phyloP scores from a whole-genome alignment of 2,113 vertebrate genomes.

The Uria aalge region DNA sequence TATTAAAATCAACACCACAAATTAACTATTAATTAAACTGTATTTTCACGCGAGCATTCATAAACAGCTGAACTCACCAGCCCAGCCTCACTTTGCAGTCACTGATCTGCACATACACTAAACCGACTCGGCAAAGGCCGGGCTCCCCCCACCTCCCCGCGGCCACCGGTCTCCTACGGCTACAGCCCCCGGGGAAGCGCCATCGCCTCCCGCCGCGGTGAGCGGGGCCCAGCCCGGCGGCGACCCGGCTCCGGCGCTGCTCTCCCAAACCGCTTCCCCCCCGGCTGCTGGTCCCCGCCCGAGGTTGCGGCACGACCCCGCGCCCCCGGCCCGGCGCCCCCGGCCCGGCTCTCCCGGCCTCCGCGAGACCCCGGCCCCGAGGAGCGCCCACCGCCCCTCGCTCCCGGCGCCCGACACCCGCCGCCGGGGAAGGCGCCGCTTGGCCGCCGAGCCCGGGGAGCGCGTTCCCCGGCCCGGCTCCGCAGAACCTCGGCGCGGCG shows the following conservation, averaged over 20 bases:
- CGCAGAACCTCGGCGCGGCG: neutral
- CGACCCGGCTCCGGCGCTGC: too few species aligned
- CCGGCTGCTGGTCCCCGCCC: neutral
- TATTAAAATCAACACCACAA: conserved; percentile 20
- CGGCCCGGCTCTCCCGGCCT: too few species aligned
- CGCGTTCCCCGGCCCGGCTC: too few species aligned
- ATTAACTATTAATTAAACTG: neutral
- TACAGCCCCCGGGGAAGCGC: neutral
- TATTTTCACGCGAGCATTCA: neutral
- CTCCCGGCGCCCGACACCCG: too few species aligned
- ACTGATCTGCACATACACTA: fast-evolving
- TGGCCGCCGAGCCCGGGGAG: neutral
- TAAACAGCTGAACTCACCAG: neutral
- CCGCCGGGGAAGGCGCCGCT: neutral
- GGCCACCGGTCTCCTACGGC: neutral
- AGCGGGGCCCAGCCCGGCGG: neutral
- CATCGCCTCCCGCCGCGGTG: neutral
- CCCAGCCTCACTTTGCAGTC: fast-evolving
- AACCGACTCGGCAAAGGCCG: neutral
- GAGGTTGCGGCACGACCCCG: neutral
- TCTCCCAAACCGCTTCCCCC: neutral
- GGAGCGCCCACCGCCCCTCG: neutral
- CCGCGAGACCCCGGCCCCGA: neutral
- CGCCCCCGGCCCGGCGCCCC: neutral
- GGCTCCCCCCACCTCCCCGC: neutral